Percentiles rank a stretch among this genome's conserved stretches.
Conservation (phyloP, 92 coral and sea anemone genomes). For the Phenganax subtilis region DNA sequence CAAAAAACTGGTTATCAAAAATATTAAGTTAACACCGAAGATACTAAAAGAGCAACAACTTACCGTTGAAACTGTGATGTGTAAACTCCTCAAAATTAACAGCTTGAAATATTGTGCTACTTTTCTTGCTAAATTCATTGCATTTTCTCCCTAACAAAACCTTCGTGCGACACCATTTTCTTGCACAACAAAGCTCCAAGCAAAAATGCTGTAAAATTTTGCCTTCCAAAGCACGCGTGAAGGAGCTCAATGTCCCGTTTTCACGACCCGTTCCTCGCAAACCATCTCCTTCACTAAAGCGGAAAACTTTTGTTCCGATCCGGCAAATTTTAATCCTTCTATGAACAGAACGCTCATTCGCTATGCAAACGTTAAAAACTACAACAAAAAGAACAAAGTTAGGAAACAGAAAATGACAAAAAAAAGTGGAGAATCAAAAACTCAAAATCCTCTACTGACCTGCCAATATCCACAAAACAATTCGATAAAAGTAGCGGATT, state of each 20-base stretch:
- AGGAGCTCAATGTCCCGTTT: background rate
- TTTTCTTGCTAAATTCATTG: conserved; percentile 29
- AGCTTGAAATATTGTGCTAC: too few relatives aligned
- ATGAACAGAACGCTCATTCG: background rate
- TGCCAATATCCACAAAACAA: conserved; percentile 21
- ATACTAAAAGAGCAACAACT: too few relatives aligned
- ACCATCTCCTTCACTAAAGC: conserved; percentile 18
- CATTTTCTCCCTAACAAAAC: conserved; percentile 49
- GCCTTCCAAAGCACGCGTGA: background rate
- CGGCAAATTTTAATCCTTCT: background rate
- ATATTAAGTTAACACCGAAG: too few relatives aligned
- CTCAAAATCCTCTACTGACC: conserved; percentile 6
- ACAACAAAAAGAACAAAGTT: background rate
- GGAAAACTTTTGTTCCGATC: conserved; percentile 16
- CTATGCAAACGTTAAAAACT: background rate
- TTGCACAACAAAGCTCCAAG: conserved; percentile 65
- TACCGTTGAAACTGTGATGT: too few relatives aligned
- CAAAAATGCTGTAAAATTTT: conserved; percentile 33
- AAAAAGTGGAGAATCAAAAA: background rate
- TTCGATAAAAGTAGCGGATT: background rate
- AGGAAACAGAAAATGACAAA: background rate
- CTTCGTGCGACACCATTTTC: conserved; percentile 70
- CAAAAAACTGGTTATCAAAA: too few relatives aligned
- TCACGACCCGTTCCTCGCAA: conserved; percentile 6
- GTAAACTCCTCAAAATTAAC: too few relatives aligned